Conservation (phyloP, 2,888 invertebrate genomes). For the Acrocyrtus sp. region DNA sequence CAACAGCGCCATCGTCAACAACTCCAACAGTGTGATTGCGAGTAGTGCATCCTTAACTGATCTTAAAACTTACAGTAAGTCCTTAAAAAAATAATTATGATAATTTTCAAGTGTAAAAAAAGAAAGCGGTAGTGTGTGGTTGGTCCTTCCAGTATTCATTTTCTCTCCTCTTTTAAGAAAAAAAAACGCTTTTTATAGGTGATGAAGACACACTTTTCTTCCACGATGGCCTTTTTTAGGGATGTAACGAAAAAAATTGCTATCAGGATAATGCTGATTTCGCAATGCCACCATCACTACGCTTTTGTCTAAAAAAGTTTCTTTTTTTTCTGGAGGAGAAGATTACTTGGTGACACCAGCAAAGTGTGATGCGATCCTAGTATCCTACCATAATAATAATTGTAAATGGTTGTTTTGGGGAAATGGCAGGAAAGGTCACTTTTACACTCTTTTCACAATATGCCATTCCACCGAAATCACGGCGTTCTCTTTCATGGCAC, state of each 20-base stretch:
- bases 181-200: too few species aligned
- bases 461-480: not conserved
- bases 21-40: conserved; percentile 46
- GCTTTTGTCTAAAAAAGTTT: not conserved
- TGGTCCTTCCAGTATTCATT: too few species aligned
- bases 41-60: conserved; percentile 68
- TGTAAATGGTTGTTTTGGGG: not conserved
- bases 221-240: too few species aligned
- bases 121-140: too few species aligned
- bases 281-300: not conserved
- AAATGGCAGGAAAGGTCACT: not conserved
- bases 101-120: not conserved
- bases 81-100: too few species aligned
- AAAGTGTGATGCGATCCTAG: not conserved
- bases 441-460: not conserved
- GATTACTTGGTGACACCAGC: too few species aligned
- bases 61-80: conserved; percentile 76
- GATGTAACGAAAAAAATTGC: too few species aligned
- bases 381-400: not conserved
- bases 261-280: not conserved
- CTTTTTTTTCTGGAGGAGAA: too few species aligned
- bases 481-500: too few species aligned
- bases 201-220: too few species aligned
- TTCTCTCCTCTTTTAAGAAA: too few species aligned
- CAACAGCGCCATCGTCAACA: conserved; percentile 64